A percentile compares a stretch with the other conserved stretches of the same genome.
phyloP scores from a whole-genome alignment of 2,888 invertebrate genomes.

The Drosophila paranaensis region DNA sequence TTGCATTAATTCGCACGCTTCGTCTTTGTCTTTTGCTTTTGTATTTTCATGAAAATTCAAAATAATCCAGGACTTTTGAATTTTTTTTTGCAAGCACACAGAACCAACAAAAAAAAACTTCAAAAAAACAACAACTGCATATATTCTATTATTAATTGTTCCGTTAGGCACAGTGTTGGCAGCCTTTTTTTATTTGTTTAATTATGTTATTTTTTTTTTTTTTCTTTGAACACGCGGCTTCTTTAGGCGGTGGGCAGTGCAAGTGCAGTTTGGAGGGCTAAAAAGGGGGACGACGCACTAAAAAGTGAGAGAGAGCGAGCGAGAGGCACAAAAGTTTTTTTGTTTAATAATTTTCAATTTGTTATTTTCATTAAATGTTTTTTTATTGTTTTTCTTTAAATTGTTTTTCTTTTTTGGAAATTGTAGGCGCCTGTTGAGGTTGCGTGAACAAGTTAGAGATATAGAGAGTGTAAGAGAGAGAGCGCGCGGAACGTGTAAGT shows the following conservation, averaged over 20 bases:
- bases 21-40: constrained; percentile 4
- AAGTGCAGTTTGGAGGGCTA: constrained; percentile 26
- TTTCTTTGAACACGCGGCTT: constrained; percentile 29
- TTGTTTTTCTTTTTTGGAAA: not conserved
- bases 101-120: constrained; percentile 37
- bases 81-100: constrained; percentile 60
- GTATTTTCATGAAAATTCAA: constrained; percentile 66
- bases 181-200: constrained; percentile 20
- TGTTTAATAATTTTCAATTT: constrained; percentile 37
- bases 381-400: not conserved
- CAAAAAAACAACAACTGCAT: constrained; percentile 17
- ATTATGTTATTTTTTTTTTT: constrained; percentile 6
- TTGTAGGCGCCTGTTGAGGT: constrained; percentile 53
- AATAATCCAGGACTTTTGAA: constrained; percentile 83
- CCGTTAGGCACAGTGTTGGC: constrained; percentile 63
- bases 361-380: constrained; percentile 1
- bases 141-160: constrained; percentile 27
- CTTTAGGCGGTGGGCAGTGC: constrained; percentile 49
- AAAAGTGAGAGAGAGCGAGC: constrained; percentile 11
- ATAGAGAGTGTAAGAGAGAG: constrained; percentile 21
- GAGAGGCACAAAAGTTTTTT: constrained; percentile 40
- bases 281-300: constrained; percentile 20
- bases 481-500: constrained; percentile 55
- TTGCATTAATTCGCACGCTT: constrained; percentile 29
- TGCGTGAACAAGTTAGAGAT: constrained; percentile 17